Evolutionary conservation across 2,113 vertebrate genomes (phyloP).

Genomic region (Lipophrys pholis): DNA sequence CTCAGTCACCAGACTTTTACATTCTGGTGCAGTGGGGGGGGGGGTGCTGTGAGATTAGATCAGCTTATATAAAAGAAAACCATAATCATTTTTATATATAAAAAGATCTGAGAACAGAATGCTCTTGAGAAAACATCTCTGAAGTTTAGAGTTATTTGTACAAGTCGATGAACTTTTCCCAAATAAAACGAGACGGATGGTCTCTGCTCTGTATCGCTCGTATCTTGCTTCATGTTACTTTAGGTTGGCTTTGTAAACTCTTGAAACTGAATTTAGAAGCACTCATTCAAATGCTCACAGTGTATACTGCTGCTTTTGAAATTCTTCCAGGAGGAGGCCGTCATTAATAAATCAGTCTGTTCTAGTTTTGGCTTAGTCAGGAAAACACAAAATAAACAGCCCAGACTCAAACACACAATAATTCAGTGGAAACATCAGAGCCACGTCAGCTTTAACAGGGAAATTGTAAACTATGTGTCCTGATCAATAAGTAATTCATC

Average conservation of each 20-base stretch:
- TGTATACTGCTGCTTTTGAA: constrained; percentile 12
- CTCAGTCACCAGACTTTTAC: no score
- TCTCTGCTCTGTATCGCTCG: neutral
- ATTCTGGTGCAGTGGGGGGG: no score
- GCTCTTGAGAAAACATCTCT: neutral
- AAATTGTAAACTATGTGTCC: neutral
- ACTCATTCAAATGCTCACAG: neutral
- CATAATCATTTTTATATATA: neutral
- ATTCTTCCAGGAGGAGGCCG: neutral
- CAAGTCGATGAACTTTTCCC: neutral
- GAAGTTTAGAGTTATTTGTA: neutral
- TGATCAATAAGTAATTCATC: constrained; percentile 3
- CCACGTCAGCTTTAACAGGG: neutral
- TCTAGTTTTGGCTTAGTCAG: neutral
- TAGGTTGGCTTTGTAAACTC: neutral
- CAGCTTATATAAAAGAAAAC: no score
- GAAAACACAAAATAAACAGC: neutral
- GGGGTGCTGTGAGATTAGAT: no score
- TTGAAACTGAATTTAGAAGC: constrained; percentile 1
- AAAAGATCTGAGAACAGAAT: neutral
- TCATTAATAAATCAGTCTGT: constrained; percentile 12
- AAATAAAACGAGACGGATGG: constrained; percentile 3
- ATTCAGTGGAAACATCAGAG: neutral
- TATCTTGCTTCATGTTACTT: neutral
- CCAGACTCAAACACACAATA: neutral